phyloP scores from a whole-genome alignment of 2,113 vertebrate genomes.

The Platanista minor region DNA sequence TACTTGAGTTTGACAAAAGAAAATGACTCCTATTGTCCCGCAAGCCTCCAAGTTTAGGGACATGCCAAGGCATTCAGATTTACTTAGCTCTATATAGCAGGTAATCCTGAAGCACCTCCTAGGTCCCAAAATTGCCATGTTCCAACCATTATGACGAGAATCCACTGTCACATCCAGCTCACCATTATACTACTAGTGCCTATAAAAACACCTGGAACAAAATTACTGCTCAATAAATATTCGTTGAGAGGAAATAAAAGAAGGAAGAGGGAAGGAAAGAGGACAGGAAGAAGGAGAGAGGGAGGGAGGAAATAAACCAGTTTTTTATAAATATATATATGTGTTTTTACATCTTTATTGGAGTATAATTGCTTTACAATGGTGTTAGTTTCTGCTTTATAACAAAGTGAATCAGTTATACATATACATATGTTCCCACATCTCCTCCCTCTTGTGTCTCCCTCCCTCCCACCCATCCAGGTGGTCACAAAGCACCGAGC shows the following conservation, averaged over 20 bases:
- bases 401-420: too few species aligned
- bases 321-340: too few species aligned
- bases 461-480: too few species aligned
- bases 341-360: too few species aligned
- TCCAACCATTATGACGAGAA: fast-evolving
- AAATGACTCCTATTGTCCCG: not conserved
- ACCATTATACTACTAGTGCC: fast-evolving
- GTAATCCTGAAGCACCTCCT: fast-evolving
- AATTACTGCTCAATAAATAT: not conserved
- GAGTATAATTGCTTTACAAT: too few species aligned
- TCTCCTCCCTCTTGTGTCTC: too few species aligned
- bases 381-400: too few species aligned
- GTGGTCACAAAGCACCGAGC: too few species aligned
- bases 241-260: not conserved
- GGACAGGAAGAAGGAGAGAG: too few species aligned
- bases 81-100: not conserved
- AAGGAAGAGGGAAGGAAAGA: not conserved
- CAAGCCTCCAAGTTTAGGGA: not conserved
- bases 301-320: not conserved
- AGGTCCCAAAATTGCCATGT: fast-evolving
- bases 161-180: fast-evolving
- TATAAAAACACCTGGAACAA: not conserved
- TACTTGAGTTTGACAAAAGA: not conserved
- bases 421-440: too few species aligned
- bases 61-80: too few species aligned